Evolutionary conservation across 2,113 vertebrate genomes (phyloP).

Genomic region (Seriola aureovittata): DNA sequence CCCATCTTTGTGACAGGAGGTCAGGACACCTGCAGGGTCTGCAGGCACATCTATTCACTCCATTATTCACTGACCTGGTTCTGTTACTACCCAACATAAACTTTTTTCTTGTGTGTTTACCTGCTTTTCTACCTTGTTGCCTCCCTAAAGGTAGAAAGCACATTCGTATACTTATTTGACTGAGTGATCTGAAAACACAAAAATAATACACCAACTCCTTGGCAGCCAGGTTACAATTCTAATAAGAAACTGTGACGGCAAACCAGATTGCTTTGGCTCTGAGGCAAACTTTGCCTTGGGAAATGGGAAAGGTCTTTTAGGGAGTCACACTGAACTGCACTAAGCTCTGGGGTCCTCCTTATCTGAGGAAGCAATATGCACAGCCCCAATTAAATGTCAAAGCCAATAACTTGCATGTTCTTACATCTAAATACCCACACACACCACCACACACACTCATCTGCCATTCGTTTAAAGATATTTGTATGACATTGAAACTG

Average conservation of each 20-base stretch:
- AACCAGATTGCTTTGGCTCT: conserved; percentile 66
- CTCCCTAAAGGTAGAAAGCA: conserved; percentile 36
- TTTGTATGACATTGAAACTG: conserved; percentile 53
- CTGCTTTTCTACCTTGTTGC: conserved; percentile 3
- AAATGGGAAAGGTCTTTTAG: conserved; percentile 65
- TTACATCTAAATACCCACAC: conserved; percentile 45
- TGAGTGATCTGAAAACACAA: conserved; percentile 44
- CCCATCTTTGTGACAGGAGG: conserved; percentile 28
- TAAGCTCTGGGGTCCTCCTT: conserved; percentile 53
- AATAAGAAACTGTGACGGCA: conserved; percentile 48
- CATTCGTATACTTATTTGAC: conserved; percentile 42
- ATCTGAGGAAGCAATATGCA: conserved; percentile 66
- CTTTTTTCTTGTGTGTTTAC: conserved; percentile 12
- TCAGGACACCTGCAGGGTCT: conserved; percentile 26
- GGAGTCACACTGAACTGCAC: conserved; percentile 26
- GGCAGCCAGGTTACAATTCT: conserved; percentile 46
- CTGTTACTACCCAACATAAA: conserved; percentile 39
- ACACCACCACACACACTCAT: conserved; percentile 37
- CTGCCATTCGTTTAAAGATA: conserved; percentile 33
- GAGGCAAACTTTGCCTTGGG: conserved; percentile 53
- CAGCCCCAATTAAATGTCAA: conserved; percentile 68
- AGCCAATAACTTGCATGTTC: conserved; percentile 46
- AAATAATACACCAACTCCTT: conserved; percentile 32
- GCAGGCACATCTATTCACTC: conserved; percentile 16
- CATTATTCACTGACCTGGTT: conserved; percentile 32